phyloP scores from a whole-genome alignment of 92 coral and sea anemone species.

The Blastomussa wellsi region DNA sequence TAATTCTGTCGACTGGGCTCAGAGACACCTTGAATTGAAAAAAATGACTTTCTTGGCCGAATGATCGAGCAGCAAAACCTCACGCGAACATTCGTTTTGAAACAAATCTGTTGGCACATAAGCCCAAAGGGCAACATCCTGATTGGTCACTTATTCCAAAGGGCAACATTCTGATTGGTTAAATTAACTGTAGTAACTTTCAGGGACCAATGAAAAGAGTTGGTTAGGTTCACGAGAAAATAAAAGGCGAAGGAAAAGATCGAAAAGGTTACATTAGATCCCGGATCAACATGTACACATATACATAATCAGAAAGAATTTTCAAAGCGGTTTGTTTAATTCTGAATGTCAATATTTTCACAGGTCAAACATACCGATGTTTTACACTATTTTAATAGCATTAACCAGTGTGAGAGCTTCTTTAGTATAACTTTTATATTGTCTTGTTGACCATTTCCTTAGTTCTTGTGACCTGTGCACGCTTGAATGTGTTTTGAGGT shows the following conservation, averaged over 20 bases:
- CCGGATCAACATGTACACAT: too few species aligned
- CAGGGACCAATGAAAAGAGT: background rate
- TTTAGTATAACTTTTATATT: background rate
- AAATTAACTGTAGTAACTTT: background rate
- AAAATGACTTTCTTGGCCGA: too few species aligned
- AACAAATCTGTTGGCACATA: background rate
- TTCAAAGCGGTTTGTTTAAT: background rate
- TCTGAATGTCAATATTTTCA: background rate
- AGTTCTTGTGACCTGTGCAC: background rate
- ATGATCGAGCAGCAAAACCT: background rate
- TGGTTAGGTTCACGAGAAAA: background rate
- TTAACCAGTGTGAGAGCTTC: background rate
- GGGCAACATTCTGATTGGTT: background rate
- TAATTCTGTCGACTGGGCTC: background rate
- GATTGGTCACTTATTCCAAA: background rate
- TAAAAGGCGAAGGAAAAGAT: background rate
- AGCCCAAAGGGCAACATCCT: background rate
- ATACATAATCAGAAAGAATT: background rate
- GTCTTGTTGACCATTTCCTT: background rate
- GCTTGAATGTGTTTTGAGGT: background rate
- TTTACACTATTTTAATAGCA: background rate
- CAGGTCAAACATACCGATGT: background rate
- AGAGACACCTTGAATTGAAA: too few species aligned
- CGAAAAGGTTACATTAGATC: too few species aligned
- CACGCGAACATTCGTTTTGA: background rate